These are phyloP conservation scores for Oscheius onirici DNA, from an alignment of 2,888 invertebrate species.

Conservation along the genomic window DNA sequence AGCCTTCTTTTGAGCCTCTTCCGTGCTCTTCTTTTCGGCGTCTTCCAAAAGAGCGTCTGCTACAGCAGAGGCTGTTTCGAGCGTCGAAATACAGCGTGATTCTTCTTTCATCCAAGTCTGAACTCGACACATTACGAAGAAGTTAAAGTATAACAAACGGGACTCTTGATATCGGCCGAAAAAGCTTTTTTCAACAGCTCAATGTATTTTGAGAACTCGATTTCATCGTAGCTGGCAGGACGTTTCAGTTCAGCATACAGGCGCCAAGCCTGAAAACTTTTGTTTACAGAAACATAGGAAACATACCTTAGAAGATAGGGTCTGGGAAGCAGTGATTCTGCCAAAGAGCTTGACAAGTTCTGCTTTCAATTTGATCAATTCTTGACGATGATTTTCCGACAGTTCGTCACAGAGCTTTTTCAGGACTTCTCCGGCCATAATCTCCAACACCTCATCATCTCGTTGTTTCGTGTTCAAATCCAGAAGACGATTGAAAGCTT, in stretches of 20 bases:
- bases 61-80: constrained; percentile 39
- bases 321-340: constrained; percentile 44
- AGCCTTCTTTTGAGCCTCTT: constrained; percentile 34
- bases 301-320: constrained; percentile 39
- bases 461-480: constrained; percentile 77
- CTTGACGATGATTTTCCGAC: constrained; percentile 17
- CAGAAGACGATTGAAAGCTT: constrained; percentile 84
- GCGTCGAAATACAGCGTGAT: constrained; percentile 32
- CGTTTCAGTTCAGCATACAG: constrained; percentile 45
- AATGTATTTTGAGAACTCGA: constrained; percentile 47
- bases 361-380: constrained; percentile 31
- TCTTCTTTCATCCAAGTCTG: constrained; percentile 49
- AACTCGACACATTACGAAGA: neutral
- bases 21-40: constrained; percentile 38
- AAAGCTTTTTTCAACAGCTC: constrained; percentile 46
- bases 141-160: constrained; percentile 20
- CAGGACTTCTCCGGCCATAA: constrained; percentile 41
- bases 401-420: constrained; percentile 19
- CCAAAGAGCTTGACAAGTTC: constrained; percentile 49
- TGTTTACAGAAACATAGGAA: neutral
- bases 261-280: constrained; percentile 31
- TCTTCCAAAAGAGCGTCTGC: constrained; percentile 42
- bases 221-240: constrained; percentile 33
- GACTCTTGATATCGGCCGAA: constrained; percentile 24
- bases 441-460: constrained; percentile 48